Evolutionary conservation across 2,888 invertebrate genomes (phyloP).

Genomic region (Brachyptera putata): DNA sequence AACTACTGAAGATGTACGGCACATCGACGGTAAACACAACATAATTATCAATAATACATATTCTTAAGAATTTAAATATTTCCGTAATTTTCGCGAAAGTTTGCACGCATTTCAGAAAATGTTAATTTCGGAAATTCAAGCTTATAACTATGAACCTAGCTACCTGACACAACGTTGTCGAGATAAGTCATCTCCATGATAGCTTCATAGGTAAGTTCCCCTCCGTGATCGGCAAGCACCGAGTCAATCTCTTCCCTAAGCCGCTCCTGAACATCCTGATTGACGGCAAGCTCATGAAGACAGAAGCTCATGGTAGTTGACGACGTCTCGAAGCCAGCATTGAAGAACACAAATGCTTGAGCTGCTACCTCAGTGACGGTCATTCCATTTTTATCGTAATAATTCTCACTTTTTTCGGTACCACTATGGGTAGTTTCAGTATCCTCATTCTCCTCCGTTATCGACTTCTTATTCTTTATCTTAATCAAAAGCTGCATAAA

Average conservation of each 20-base stretch:
- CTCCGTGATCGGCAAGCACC: conserved; percentile 47
- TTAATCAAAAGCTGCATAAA: conserved; percentile 53
- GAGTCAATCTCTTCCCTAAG: conserved; percentile 49
- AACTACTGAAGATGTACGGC: too few relatives aligned
- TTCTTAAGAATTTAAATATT: too few relatives aligned
- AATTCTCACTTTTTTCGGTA: conserved; percentile 37
- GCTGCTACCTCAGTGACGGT: conserved; percentile 25
- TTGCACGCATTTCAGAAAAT: too few relatives aligned
- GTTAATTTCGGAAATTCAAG: too few relatives aligned
- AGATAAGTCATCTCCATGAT: conserved; percentile 54
- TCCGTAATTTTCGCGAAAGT: too few relatives aligned
- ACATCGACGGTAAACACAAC: too few relatives aligned
- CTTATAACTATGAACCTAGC: too few relatives aligned
- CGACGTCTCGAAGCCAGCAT: conserved; percentile 61
- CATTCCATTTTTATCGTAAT: conserved; percentile 37
- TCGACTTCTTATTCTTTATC: neutral
- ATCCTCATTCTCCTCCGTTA: conserved; percentile 35
- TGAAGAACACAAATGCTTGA: conserved; percentile 35
- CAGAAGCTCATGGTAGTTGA: conserved; percentile 57
- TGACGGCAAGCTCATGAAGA: conserved; percentile 51
- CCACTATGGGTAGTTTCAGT: conserved; percentile 27
- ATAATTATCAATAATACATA: neutral
- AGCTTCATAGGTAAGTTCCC: conserved; percentile 52
- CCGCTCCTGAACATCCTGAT: conserved; percentile 50
- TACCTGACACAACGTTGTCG: conserved; percentile 54